Percentiles rank a stretch among this genome's conserved stretches.
These are phyloP conservation scores for Megalurothrips usitatus DNA, from an alignment of 2,888 invertebrate genomes.

Conservation along the genomic window DNA sequence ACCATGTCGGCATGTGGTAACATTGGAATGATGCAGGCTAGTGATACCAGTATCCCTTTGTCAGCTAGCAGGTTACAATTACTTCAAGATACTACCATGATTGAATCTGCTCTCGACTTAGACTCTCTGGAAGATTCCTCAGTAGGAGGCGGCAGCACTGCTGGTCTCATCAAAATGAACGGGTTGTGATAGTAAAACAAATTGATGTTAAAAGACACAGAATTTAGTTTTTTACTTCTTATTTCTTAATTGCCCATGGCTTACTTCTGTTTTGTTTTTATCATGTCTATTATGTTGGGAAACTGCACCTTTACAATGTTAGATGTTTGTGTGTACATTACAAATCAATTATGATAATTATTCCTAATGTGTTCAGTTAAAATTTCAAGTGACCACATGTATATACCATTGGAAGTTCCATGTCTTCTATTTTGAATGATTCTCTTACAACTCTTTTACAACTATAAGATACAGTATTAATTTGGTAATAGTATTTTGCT, in stretches of 20 bases:
- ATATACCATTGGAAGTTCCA: too few species aligned
- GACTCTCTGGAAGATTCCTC: slow-evolving; percentile 75
- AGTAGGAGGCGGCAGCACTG: slow-evolving; percentile 63
- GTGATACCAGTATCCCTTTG: slow-evolving; percentile 43
- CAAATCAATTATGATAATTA: not conserved
- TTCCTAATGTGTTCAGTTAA: not conserved
- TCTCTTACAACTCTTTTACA: not conserved
- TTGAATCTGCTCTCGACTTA: slow-evolving; percentile 81
- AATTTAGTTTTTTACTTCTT: not conserved
- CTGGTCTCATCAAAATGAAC: slow-evolving; percentile 56
- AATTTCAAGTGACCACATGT: not conserved
- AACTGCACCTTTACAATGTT: not conserved
- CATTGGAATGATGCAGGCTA: not conserved
- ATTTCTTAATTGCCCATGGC: too few species aligned
- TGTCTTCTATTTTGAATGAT: not conserved
- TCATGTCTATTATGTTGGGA: not conserved
- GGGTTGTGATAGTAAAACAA: slow-evolving; percentile 11
- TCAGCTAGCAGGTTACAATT: slow-evolving; percentile 70
- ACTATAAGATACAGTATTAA: too few species aligned
- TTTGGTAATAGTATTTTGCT: too few species aligned
- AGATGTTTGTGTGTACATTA: not conserved
- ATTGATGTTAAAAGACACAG: not conserved
- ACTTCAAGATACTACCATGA: slow-evolving; percentile 84
- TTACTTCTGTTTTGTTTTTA: not conserved
- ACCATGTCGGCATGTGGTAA: not conserved